Conservation (phyloP, 2,113 vertebrate genomes). For the Eclectus roratus region DNA sequence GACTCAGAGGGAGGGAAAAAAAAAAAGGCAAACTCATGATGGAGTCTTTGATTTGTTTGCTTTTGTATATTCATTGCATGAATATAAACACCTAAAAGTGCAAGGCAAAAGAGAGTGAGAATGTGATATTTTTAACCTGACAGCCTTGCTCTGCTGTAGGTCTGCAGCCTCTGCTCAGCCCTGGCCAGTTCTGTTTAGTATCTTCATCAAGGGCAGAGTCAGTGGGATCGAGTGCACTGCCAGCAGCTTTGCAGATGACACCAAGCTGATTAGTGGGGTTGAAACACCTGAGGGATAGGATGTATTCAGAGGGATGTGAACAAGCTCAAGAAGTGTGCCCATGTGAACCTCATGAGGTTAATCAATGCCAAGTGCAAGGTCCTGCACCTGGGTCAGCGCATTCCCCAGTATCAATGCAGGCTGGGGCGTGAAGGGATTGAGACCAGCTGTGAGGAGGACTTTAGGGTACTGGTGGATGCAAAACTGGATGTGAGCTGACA, state of each 20-base stretch:
- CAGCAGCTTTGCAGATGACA: background rate
- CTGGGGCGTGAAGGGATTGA: background rate
- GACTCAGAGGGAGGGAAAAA: background rate
- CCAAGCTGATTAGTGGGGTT: background rate
- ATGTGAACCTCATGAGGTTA: background rate
- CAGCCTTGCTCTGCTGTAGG: rapidly evolving
- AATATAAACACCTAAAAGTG: background rate
- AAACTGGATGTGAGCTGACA: background rate
- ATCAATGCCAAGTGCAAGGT: background rate
- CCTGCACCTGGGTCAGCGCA: background rate
- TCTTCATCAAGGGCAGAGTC: background rate
- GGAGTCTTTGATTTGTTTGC: conserved; percentile 1
- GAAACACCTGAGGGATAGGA: background rate
- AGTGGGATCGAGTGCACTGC: rapidly evolving
- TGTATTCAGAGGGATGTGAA: background rate
- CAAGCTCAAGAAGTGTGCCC: background rate
- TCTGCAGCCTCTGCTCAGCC: background rate
- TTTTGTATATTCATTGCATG: background rate
- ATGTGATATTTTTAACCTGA: background rate
- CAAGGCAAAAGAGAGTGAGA: background rate
- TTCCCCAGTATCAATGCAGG: background rate
- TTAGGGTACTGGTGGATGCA: background rate
- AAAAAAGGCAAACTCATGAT: background rate
- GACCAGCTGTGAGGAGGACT: background rate
- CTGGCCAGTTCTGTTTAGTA: background rate